Evolutionary conservation across 2,797 vertebrate species (phyloP), one percentile per base, ranked within the genome.

Genomic region (Chrosomus eos): DNA sequence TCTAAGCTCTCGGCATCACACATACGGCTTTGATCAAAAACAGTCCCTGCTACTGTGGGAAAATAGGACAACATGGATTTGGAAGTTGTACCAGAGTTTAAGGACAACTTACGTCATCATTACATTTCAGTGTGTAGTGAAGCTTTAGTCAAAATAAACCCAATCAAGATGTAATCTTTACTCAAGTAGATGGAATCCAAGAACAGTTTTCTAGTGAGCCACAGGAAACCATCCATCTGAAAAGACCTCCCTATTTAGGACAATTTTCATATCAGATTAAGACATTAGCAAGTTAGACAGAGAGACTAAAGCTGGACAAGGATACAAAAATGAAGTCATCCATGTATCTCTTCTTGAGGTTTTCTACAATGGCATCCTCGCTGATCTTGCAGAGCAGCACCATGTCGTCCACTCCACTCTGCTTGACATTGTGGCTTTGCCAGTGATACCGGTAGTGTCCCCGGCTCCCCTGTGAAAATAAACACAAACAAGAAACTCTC

Each of bases 241-340:
- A 55, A 48, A n/a, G 8, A 18, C 60, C 60, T 76, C 33, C 16
- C 0, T 31, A 60, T 58, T 72, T 43, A 72, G 11, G 11, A 11
- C 0, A 19, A 82, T 38, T 33, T 60, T 82, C 1, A 33, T 45
- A 60, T 48, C 68, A 55, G 23, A 81, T 55, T 68, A 16, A 72
- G 38, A 45, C 33, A 79, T 23, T 14, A 45, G 18, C 18, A 23
- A 64, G 1, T 43, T 45, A 45, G 26, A 7, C 7, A 16, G 14
- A 62, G 26, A 28, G 26, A 64, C 31, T 9, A 14, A 68, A 75
- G 71, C 33, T 53, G 13, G 36, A 2, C 19, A 96, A 99, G 97
- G 98, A 99, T 99, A 99, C 98, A 94, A 99, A 99, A 93, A 99
- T 99, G 88, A 96, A 99, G 92, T 99, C 97, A 75, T 99, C 98